Conservation (phyloP, 2,113 vertebrate genomes). For the Oreochromis niloticus region DNA sequence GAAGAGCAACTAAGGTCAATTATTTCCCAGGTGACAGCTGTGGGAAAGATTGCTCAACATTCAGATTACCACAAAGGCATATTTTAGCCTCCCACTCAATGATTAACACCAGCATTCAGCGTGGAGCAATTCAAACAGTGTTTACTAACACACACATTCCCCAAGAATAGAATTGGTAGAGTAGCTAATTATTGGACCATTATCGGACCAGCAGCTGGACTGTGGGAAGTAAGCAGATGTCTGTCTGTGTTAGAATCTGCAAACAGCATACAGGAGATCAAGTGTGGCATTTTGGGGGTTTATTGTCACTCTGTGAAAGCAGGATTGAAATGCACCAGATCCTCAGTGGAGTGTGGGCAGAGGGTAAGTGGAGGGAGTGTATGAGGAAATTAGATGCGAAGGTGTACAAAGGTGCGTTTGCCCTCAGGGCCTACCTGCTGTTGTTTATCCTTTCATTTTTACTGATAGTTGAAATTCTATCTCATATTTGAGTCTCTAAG, state of each 20-base stretch:
- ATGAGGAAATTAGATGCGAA: neutral
- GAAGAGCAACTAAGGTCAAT: neutral
- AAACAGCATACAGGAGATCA: neutral
- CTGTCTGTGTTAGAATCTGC: neutral
- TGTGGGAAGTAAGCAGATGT: neutral
- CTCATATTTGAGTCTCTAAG: neutral
- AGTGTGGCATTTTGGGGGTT: neutral
- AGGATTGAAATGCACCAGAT: neutral
- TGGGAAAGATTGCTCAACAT: conserved; percentile 42
- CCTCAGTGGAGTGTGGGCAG: neutral
- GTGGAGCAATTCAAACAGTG: conserved; percentile 31
- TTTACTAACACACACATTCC: conserved; percentile 7
- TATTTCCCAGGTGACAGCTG: conserved; percentile 21
- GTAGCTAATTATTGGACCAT: neutral
- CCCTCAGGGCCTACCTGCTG: conserved; percentile 15
- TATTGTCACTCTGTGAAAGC: conserved; percentile 1
- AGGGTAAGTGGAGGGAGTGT: neutral
- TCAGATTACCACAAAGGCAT: conserved; percentile 7
- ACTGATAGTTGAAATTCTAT: conserved; percentile 43
- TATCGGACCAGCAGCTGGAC: conserved; percentile 17
- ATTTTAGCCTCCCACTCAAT: conserved; percentile 14
- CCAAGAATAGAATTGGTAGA: neutral
- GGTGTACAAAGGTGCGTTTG: conserved; percentile 25
- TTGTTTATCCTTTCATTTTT: conserved; percentile 35
- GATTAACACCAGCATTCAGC: conserved; percentile 6